Evolutionary conservation across 2,888 invertebrate species (phyloP), one percentile per base, ranked within the genome.

Genomic region (Helobdella robusta): DNA sequence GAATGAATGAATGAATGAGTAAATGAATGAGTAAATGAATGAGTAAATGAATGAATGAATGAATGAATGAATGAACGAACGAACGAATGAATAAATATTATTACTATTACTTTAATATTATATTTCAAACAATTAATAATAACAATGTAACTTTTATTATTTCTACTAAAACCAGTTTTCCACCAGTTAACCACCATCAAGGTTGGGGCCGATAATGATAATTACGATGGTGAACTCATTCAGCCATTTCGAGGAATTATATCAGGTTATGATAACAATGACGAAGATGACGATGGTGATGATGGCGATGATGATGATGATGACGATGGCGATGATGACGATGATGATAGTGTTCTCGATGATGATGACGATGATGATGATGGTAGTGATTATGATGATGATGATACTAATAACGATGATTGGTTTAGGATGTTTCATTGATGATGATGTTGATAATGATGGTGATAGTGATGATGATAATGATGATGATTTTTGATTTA

Each of bases 161-260:
- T n/a, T n/a, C n/a, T n/a, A n/a, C n/a, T n/a, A n/a, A n/a, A n/a
- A 25, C 6, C 11, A 56, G 56, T 30, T 25, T 56, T 56, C 56
- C 28, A 56, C 4, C 30, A 56, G 4, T n/a, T 2, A 36, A 59
- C 32, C 23, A 36, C 32, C 34, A 20, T 36, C 35, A 59, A 59
- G 23, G 34, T 36, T 2, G 59, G 44, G 15, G 18, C 25, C 36
- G 59, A 32, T 18, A 36, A 59, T 36, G 34, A 28, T 35, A 36
- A 59, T 32, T 25, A 35, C 35, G 59, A 59, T 28, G 59, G 28
- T 23, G 32, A 34, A 23, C n/a, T 36, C 20, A 28, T 36, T 28
- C n/a, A 28, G 3, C 30, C 56, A n/a, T 56, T 56, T 32, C 20
- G 32, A 32, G 56, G 56, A n/a, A 56, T 56, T 28, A 25, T 56